Base-by-base conservation (phyloP, 1,140 invertebrate species). In the Heliconius nattereri region DNA sequence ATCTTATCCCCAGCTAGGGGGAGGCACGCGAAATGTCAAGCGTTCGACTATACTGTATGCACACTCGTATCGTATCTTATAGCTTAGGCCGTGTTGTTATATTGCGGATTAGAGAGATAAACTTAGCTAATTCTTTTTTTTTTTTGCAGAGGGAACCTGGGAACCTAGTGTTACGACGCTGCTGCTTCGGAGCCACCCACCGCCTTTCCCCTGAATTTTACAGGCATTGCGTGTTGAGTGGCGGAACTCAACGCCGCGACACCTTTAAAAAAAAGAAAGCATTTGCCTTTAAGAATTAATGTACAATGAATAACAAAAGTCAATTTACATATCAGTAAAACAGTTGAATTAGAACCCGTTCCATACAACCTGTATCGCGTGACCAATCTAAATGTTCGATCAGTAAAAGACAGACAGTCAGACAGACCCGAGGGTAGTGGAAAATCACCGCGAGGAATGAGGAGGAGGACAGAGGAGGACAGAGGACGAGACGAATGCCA, bases 11-110 rank as follows among this genome's bases (percentile, higher is more conserved):
- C 73, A 76, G 76, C 49, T 70, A 78, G 80, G 76, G 76, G 76
- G 80, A 78, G 80, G 76, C 76, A 74, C 80, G 80, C 80, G 60
- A 78, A 81, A 81, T 81, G 80, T 81, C 80, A 81, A 79, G 78
- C 78, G 71, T 79, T 79, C 81, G 76, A 75, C 66, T 75, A 72
- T 74, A 76, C 72, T 32, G 71, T 20, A 49, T 9, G 13, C 6
- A 52, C 49, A 52, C 49, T 7, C 19, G 49, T 52, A 52, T 52
- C 16, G 49, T 52, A 20, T 19, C 49, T 2, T 52, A 20, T 20
- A 2, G 49, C 16, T 20, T 19, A 19, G 49, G 49, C 54, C 2
- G 20, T 57, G 54, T 23, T 57, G 54, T 57, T 57, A 20, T 57
- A n/a, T 23, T 9, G 7, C 54, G 7, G n/a, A 19, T 57, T 57